Evolutionary conservation across 2,113 vertebrate genomes (phyloP).

Genomic region (Onychostruthus taczanowskii): DNA sequence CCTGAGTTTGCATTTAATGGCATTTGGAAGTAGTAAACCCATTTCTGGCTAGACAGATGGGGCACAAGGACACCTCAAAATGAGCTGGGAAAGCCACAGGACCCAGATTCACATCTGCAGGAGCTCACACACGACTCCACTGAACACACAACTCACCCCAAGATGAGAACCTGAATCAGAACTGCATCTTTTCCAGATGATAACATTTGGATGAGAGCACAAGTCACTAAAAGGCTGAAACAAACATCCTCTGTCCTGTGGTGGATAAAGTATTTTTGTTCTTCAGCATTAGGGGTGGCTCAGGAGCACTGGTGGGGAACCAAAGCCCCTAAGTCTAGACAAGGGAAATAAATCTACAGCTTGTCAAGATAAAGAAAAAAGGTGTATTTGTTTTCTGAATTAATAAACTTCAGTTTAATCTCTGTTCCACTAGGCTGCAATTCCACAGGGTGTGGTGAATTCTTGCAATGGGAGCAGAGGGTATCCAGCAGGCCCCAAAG

Average conservation of each 20-base stretch:
- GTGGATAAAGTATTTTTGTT: neutral
- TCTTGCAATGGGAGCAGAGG: neutral
- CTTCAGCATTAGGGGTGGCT: neutral
- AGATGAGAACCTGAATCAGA: neutral
- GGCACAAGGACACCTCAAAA: neutral
- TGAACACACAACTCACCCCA: neutral
- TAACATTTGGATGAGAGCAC: neutral
- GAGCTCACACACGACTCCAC: accelerated
- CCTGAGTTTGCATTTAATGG: neutral
- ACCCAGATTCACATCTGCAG: neutral
- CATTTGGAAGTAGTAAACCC: neutral
- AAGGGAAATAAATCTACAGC: neutral
- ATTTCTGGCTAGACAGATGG: neutral
- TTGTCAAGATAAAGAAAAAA: neutral
- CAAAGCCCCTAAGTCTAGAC: neutral
- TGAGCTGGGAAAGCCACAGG: neutral
- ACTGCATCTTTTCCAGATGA: neutral
- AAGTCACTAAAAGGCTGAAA: neutral
- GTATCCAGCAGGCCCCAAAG: conserved; percentile 28
- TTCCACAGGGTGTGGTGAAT: neutral
- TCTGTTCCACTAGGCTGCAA: conserved; percentile 29
- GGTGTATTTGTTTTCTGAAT: conserved; percentile 6
- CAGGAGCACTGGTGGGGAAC: neutral
- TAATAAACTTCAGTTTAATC: conserved; percentile 25
- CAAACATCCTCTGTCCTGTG: neutral